A percentile compares a stretch with the other conserved stretches of the same genome.
These are phyloP conservation scores for Avahi laniger DNA, from an alignment of 2,797 vertebrate genomes.

Conservation along the genomic window DNA sequence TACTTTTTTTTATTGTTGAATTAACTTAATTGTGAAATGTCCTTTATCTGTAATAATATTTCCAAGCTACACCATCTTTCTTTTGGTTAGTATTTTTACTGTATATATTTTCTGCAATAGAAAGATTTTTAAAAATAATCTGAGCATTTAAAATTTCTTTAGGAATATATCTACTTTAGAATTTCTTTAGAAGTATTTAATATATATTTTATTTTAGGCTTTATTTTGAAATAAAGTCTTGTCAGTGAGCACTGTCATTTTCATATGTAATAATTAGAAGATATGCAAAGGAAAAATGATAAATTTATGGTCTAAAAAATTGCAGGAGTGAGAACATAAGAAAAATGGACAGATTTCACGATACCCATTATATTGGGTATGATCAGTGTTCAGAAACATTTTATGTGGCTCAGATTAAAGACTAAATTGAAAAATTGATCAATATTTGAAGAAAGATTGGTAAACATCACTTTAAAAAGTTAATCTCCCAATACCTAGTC, in stretches of 20 bases:
- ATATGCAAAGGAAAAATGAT: background rate
- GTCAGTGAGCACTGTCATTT: background rate
- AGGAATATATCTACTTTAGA: background rate
- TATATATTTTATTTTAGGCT: background rate
- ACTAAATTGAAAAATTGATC: background rate
- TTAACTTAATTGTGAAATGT: background rate
- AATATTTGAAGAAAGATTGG: background rate
- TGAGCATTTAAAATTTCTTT: constrained; percentile 7
- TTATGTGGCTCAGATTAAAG: background rate
- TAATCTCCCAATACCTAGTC: background rate
- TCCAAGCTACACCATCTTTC: background rate
- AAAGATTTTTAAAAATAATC: background rate
- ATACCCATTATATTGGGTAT: background rate
- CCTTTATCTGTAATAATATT: constrained; percentile 2
- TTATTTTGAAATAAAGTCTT: background rate
- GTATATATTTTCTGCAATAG: background rate
- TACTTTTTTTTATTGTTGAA: background rate
- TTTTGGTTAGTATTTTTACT: background rate
- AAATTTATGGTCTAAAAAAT: background rate
- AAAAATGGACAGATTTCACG: background rate
- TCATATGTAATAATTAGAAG: background rate
- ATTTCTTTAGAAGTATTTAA: background rate
- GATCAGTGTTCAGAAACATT: background rate
- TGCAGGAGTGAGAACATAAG: background rate
- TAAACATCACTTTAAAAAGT: background rate